Base-by-base conservation (phyloP, 2,113 vertebrate genomes). In the Indicator maculatus region DNA sequence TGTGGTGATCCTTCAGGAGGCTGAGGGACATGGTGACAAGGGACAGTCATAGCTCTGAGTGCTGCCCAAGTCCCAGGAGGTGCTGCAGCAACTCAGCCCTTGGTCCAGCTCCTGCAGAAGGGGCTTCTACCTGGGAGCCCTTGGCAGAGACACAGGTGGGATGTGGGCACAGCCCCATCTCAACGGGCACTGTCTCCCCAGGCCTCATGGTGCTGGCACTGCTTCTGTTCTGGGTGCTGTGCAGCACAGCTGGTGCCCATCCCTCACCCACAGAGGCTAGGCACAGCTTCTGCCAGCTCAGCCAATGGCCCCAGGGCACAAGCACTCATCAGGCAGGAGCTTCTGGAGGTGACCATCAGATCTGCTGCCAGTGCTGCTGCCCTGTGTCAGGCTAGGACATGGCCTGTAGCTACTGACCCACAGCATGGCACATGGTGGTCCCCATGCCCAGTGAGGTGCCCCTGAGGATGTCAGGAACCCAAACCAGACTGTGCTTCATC, bases 281-380 rank as follows among this genome's bases (percentile, higher is more conserved):
- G 74, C 31, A 52, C 71, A 76, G 96, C 70, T 95, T 50, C 88
- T 97, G 94, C 93, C 88, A 61, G 83, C 94, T 94, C 94, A 74
- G 86, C 88, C 83, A 64, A 50, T 23, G 47, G 47, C 21, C 58
- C 26, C 72, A 8, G 20, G 78, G 87, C 69, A 64, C 11, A 21
- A 70, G 55, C 2, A 2, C 70, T 3, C 28, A 38, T 63, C 53
- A 31, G 4, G 11, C 56, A 75, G 73, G 86, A 55, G 87, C 24
- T 45, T 55, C 31, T 0, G 1, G 58, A 41, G 76, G 83, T 3
- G 21, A 26, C 30, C n/a, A 7, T 36, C 10, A 5, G 60, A 55
- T 71, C 74, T 47, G 53, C 41, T 38, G 23, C 12, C 2, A 58
- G 30, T n/a, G 31, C 55, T 56, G 55, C 27, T 56, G 27, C 53